A percentile compares a stretch with the other conserved stretches of the same genome.
These are phyloP conservation scores for Machaerirhynchus nigripectus DNA, from an alignment of 2,113 vertebrate species.

Conservation along the genomic window DNA sequence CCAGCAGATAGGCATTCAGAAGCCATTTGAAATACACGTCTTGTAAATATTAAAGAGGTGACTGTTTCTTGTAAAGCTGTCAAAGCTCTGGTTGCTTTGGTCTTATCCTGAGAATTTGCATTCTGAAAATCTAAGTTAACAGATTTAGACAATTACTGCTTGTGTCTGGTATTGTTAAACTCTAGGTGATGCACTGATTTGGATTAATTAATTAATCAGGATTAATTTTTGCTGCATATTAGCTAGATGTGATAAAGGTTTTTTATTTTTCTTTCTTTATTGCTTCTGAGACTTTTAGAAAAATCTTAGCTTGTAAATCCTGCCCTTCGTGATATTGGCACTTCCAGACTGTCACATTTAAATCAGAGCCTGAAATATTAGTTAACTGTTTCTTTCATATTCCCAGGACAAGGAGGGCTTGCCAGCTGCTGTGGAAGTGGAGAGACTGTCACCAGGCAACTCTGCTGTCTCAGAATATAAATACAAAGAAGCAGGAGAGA, in stretches of 20 bases:
- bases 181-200: background rate
- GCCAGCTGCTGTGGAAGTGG: constrained; percentile 48
- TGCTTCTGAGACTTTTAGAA: constrained; percentile 14
- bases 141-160: background rate
- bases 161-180: background rate
- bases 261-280: background rate
- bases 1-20: background rate
- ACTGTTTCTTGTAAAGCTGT: constrained; percentile 28
- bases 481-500: constrained; percentile 46
- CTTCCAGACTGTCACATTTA: constrained; percentile 22
- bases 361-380: constrained; percentile 50
- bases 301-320: constrained; percentile 5
- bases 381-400: constrained; percentile 20
- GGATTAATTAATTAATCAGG: background rate
- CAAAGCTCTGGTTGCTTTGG: background rate
- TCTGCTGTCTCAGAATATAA: constrained; percentile 10
- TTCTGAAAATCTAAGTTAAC: constrained; percentile 12
- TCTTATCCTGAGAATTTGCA: constrained; percentile 7
- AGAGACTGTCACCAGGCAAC: constrained; percentile 57
- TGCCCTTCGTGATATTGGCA: background rate
- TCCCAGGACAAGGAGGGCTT: constrained; percentile 36
- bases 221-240: background rate
- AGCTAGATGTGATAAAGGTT: background rate
- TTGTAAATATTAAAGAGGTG: constrained; percentile 48
- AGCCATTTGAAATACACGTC: background rate